Evolutionary conservation across 2,113 vertebrate species (phyloP), one percentile per base, ranked within the genome.

Genomic region (Cynoglossus semilaevis): DNA sequence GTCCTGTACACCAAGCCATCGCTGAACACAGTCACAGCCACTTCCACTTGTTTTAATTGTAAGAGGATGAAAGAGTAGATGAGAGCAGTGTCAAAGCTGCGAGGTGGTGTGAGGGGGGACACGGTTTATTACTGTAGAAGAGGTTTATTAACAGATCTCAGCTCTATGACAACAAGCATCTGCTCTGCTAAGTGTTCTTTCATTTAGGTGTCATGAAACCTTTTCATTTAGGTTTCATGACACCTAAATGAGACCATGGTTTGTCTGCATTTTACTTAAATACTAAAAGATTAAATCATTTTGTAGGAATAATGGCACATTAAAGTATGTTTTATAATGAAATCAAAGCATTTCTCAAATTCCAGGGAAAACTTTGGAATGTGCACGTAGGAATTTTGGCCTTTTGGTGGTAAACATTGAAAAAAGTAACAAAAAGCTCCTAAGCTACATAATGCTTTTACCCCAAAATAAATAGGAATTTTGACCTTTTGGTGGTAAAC

Each of bases 341-440:
- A 54, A 48, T 58, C 18, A 38, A 9, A 38, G 19, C 14, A 44
- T 65, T 47, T 47, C 63, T 77, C 44, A 19, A 52, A 70, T 64
- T 67, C 44, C 58, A 48, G 13, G 50, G 19, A 1, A 46, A 14
- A 52, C 9, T 19, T 46, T 59, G 53, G 40, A 66, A 72, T 34
- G n/a, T n/a, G n/a, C n/a, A n/a, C n/a, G n/a, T n/a, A n/a, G n/a
- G n/a, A n/a, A 29, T 29, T 29, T 29, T 29, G 2, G 22, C 22
- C 6, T 4, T 4, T 6, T 29, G 22, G 2, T 29, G 22, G 22
- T 6, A 29, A 29, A 29, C 22, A 29, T n/a, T n/a, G n/a, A 29
- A 29, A n/a, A n/a, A n/a, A n/a, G n/a, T n/a, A n/a, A n/a, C n/a
- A n/a, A n/a, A n/a, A n/a, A n/a, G n/a, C n/a, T n/a, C n/a, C n/a